These are phyloP conservation scores for Marcusenius ussheri DNA, from an alignment of 2,113 vertebrate genomes.

Conservation along the genomic window DNA sequence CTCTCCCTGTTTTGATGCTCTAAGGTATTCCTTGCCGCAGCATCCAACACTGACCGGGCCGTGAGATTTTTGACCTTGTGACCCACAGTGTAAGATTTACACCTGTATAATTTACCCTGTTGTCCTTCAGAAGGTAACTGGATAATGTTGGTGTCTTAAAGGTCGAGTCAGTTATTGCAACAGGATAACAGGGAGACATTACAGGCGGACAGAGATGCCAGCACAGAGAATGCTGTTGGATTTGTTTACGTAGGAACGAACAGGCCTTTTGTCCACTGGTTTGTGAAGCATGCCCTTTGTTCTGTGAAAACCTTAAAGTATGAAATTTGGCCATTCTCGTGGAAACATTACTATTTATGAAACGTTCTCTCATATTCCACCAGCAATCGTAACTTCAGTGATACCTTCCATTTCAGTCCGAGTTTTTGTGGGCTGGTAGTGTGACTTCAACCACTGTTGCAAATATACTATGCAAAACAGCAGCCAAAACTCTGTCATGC, in stretches of 20 bases:
- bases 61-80: conserved; percentile 24
- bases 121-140: conserved; percentile 57
- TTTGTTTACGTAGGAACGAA: conserved; percentile 2
- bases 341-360: not conserved
- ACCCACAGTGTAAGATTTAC: conserved; percentile 40
- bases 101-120: conserved; percentile 45
- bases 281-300: not conserved
- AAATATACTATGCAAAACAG: not conserved
- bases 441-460: not conserved
- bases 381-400: not conserved
- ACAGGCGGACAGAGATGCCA: conserved; percentile 14
- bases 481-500: not conserved
- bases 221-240: not conserved
- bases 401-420: not conserved
- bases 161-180: conserved; percentile 53
- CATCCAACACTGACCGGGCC: not conserved
- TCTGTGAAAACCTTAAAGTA: not conserved
- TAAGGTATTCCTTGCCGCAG: not conserved
- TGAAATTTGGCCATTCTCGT: not conserved
- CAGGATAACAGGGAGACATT: conserved; percentile 25
- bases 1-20: not conserved
- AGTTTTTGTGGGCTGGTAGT: not conserved
- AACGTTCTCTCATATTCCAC: not conserved
- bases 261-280: not conserved
- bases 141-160: conserved; percentile 44